Percentiles rank a stretch among this genome's conserved stretches.
Evolutionary conservation across 1,140 invertebrate genomes (phyloP).

Genomic region (Arion vulgaris): DNA sequence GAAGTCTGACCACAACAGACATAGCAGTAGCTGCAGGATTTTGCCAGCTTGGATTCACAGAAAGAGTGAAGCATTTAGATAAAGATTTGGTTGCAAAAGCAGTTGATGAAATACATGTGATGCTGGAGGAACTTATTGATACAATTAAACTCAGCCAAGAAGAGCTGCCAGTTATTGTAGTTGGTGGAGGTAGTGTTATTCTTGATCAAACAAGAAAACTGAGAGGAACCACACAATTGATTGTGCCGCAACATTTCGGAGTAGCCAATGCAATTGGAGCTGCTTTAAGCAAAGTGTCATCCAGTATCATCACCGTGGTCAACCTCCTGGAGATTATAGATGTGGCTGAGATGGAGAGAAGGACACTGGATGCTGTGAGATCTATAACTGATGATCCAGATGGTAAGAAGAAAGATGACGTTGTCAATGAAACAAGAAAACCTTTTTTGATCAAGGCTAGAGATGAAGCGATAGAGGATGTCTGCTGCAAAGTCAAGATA

Average conservation of each 20-base stretch:
- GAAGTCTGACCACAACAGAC: slow-evolving; percentile 62
- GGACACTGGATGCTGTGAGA: slow-evolving; percentile 8
- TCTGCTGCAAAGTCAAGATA: slow-evolving; percentile 40
- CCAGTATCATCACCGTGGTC: slow-evolving; percentile 54
- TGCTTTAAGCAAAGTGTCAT: slow-evolving; percentile 63
- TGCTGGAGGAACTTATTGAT: slow-evolving; percentile 59
- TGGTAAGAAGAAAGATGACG: slow-evolving; percentile 38
- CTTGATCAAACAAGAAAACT: slow-evolving; percentile 40
- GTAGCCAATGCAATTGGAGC: slow-evolving; percentile 70
- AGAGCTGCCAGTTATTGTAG: slow-evolving; percentile 61
- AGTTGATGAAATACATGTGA: slow-evolving; percentile 52
- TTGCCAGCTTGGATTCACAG: slow-evolving; percentile 46
- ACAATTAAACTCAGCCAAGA: slow-evolving; percentile 53
- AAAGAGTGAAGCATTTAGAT: slow-evolving; percentile 49
- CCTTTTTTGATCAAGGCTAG: slow-evolving; percentile 48
- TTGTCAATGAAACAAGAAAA: slow-evolving; percentile 43
- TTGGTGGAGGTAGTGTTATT: slow-evolving; percentile 59
- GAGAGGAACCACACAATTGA: slow-evolving; percentile 47
- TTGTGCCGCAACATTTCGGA: slow-evolving; percentile 54
- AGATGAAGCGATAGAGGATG: slow-evolving; percentile 45
- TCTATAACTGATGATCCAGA: slow-evolving; percentile 31
- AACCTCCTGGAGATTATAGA: slow-evolving; percentile 47
- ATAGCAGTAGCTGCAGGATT: slow-evolving; percentile 62
- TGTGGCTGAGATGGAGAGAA: slow-evolving; percentile 33
- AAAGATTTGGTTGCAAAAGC: slow-evolving; percentile 39